Conservation (phyloP, 2,888 invertebrate genomes). For the Stramonita haemastoma region DNA sequence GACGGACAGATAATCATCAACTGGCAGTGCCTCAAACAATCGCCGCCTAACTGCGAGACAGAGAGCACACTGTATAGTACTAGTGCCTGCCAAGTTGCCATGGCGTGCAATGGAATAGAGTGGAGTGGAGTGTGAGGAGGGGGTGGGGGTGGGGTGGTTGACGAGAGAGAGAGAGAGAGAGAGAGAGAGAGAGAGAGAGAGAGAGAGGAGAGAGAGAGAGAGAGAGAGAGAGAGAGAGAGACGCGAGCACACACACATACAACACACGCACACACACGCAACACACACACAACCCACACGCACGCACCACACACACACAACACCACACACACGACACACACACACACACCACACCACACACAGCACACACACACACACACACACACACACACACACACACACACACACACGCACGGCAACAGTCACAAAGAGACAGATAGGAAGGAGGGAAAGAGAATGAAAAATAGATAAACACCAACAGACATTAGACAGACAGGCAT, state of each 20-base stretch:
- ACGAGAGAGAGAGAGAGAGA: neutral
- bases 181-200: neutral
- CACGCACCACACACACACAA: neutral
- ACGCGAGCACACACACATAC: neutral
- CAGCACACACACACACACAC: neutral
- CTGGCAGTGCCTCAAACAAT: no score
- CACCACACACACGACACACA: neutral
- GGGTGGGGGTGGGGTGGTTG: neutral
- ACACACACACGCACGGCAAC: neutral
- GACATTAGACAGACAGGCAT: no score
- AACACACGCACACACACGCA: no score
- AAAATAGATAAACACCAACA: no score
- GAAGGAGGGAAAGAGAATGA: no score
- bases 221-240: neutral
- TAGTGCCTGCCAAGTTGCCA: no score
- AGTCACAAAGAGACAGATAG: no score
- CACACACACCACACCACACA: neutral
- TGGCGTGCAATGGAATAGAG: no score
- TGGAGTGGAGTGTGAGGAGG: neutral
- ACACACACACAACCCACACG: neutral
- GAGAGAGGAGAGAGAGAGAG: neutral
- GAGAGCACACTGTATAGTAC: no score
- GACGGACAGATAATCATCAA: no score
- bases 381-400: neutral
- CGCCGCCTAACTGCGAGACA: no score